These are phyloP conservation scores for Nephrotoma flavescens DNA, from an alignment of 2,888 invertebrate genomes.

Conservation along the genomic window DNA sequence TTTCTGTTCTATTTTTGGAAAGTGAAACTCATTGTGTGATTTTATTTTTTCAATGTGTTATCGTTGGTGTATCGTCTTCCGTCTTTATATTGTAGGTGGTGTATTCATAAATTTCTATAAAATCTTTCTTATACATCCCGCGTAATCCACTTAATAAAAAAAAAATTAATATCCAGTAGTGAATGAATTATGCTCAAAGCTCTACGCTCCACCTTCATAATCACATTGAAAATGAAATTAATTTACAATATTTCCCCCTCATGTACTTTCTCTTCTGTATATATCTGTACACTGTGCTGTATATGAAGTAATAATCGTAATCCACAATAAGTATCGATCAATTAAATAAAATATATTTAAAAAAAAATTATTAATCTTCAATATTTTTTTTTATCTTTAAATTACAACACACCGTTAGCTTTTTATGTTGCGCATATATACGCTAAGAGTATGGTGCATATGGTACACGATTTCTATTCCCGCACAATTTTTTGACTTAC, in stretches of 20 bases:
- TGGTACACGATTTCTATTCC: not conserved
- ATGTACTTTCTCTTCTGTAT: not conserved
- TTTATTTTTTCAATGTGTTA: not conserved
- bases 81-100: not conserved
- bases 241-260: not conserved
- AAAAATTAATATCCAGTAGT: not conserved
- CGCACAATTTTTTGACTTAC: not conserved
- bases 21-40: not conserved
- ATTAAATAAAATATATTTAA: not conserved
- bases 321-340: not conserved
- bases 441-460: not conserved
- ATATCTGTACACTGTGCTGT: not conserved
- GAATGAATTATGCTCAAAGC: not conserved
- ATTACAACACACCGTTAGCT: not conserved
- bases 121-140: not conserved
- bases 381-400: not conserved
- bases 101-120: not conserved
- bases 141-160: not conserved
- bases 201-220: not conserved
- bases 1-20: not conserved
- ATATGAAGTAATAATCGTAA: not conserved
- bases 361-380: not conserved
- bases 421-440: not conserved
- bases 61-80: not conserved
- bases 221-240: not conserved